Conservation (phyloP, 2,888 invertebrate species). For the Plagiodera versicolora region DNA sequence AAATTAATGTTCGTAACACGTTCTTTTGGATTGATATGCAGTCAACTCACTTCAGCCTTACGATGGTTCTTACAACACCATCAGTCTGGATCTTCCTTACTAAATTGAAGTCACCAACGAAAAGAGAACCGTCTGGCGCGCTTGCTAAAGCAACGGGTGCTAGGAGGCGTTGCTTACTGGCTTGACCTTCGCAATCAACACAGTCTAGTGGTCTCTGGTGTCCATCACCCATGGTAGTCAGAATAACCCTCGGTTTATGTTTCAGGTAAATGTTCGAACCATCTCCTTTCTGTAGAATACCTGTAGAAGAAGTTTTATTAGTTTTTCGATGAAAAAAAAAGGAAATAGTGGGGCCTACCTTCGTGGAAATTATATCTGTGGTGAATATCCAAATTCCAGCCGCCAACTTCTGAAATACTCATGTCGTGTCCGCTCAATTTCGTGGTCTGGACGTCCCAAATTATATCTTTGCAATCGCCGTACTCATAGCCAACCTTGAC, state of each 20-base stretch:
- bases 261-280: slow-evolving; percentile 94
- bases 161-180: slow-evolving; percentile 77
- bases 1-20: not conserved
- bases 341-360: slow-evolving; percentile 59
- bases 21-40: not conserved
- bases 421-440: slow-evolving; percentile 95
- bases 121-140: slow-evolving; percentile 90
- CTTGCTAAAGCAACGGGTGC: slow-evolving; percentile 93
- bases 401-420: slow-evolving; percentile 95
- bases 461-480: slow-evolving; percentile 85
- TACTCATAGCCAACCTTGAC: slow-evolving; percentile 97
- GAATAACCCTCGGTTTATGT: slow-evolving; percentile 87
- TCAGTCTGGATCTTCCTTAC: slow-evolving; percentile 86
- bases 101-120: slow-evolving; percentile 94
- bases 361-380: slow-evolving; percentile 98
- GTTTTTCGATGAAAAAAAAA: not conserved
- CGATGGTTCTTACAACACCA: slow-evolving; percentile 78
- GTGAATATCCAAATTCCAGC: slow-evolving; percentile 97
- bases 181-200: slow-evolving; percentile 76
- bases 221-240: slow-evolving; percentile 90
- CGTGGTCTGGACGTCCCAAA: slow-evolving; percentile 96
- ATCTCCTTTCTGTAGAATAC: slow-evolving; percentile 96
- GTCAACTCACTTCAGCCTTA: slow-evolving; percentile 74
- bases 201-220: slow-evolving; percentile 88
- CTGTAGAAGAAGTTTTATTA: slow-evolving; percentile 53